Evolutionary conservation across 2,113 vertebrate genomes (phyloP), one percentile per base, ranked within the genome.

Genomic region (Protobothrops flavoviridis): DNA sequence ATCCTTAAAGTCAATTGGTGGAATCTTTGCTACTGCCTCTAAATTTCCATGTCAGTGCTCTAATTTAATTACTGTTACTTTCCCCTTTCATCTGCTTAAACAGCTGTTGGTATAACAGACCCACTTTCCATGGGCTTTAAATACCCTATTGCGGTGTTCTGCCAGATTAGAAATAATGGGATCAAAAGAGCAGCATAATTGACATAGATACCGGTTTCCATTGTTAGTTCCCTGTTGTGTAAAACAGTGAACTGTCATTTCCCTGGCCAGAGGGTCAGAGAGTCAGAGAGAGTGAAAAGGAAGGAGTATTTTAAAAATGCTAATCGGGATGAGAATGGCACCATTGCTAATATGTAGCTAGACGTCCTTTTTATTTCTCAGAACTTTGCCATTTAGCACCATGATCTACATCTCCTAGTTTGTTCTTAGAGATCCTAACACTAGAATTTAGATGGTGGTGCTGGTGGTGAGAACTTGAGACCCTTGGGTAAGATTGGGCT

Each of bases 181-280:
- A 90, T 93, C 88, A 93, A 92, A 94, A n/a, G 85, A 90, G 64
- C 6, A n/a, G 88, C 2, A 0, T 48, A 91, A 74, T 85, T 0
- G 0, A 93, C 74, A 55, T 93, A 86, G 74, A 94, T 87, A 64
- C 69, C 86, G 33, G 3, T 91, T 97, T 95, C 94, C 88, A 90
- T 50, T 94, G 39, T 91, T 52, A 90, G 89, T 39, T 95, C 93
- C 85, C 13, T 10, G 4, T 69, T 33, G 64, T 33, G 13, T 69
- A 69, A 69, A 69, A 69, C 11, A 69, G 61, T 69, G 61, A 33
- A 69, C 64, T 33, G 12, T 33, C 64, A 64, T 69, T 69, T 69
- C 64, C 64, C 64, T 15, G 13, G 2, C 64, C 29, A 33, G n/a
- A 33, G 61, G 11, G 61, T 29, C 26, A 29, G n/a, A 55, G 23